These are phyloP conservation scores for Neomonachus schauinslandi DNA, from an alignment of 2,113 vertebrate species.

Conservation along the genomic window DNA sequence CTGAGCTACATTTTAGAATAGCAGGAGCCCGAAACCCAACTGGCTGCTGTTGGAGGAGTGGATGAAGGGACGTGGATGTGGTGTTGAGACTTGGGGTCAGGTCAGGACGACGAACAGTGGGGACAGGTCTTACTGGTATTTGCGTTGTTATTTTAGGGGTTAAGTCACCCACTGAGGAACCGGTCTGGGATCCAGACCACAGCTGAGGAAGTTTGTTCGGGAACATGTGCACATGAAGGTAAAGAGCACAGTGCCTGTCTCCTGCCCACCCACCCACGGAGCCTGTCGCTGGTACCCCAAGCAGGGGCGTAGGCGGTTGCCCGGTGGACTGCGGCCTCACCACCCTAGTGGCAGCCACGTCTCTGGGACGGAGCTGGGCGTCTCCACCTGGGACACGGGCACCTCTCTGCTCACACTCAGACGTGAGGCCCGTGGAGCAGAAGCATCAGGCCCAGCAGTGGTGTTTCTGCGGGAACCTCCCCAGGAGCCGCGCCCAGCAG, in stretches of 20 bases:
- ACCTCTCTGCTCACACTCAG: accelerated
- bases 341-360: accelerated
- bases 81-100: background rate
- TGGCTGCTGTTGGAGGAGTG: accelerated
- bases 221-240: accelerated
- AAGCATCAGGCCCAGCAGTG: accelerated
- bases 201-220: accelerated
- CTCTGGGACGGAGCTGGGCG: background rate
- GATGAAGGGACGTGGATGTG: accelerated
- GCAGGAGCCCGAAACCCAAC: background rate
- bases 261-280: accelerated
- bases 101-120: accelerated
- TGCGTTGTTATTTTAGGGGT: background rate
- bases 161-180: too few species aligned
- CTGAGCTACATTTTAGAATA: accelerated
- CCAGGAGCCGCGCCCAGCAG: accelerated
- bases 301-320: background rate
- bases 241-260: accelerated
- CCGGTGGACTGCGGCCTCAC: accelerated
- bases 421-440: background rate
- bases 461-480: background rate
- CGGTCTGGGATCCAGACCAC: background rate
- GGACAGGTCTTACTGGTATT: background rate
- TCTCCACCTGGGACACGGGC: background rate
- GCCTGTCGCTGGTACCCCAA: background rate